Evolutionary conservation across 1,140 invertebrate species (phyloP).

Genomic region (Leucophenga varia): DNA sequence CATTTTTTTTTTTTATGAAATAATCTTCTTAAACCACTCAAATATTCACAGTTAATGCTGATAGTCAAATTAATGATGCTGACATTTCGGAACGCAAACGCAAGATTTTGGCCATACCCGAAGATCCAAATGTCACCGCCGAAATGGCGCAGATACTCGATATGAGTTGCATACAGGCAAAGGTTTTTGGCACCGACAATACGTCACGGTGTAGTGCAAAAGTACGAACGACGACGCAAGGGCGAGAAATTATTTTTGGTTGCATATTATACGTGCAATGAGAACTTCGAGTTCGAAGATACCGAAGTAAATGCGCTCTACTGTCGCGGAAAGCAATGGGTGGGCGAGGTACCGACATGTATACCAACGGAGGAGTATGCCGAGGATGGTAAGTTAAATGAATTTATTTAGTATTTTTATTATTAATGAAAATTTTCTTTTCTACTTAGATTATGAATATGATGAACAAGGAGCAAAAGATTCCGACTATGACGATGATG

Average conservation of each 20-base stretch:
- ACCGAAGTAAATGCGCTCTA: constrained; percentile 59
- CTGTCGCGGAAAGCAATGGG: constrained; percentile 61
- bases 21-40: not conserved
- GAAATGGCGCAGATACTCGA: constrained; percentile 32
- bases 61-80: too few species aligned
- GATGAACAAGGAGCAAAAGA: constrained; percentile 36
- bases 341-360: constrained; percentile 61
- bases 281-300: constrained; percentile 59
- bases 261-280: constrained; percentile 61
- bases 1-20: not conserved
- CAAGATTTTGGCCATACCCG: constrained; percentile 29
- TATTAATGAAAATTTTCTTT: too few species aligned
- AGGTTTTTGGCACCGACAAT: constrained; percentile 41
- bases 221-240: constrained; percentile 37
- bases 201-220: constrained; percentile 32
- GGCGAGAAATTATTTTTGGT: constrained; percentile 60
- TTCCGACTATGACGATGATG: constrained; percentile 13
- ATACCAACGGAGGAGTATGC: constrained; percentile 41
- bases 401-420: too few species aligned
- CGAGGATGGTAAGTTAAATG: constrained; percentile 19
- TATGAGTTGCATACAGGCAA: constrained; percentile 39
- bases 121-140: constrained; percentile 28
- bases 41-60: not conserved
- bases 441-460: constrained; percentile 18
- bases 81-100: constrained; percentile 18